phyloP scores from a whole-genome alignment of 2,113 vertebrate species.

The Pelodiscus sinensis region DNA sequence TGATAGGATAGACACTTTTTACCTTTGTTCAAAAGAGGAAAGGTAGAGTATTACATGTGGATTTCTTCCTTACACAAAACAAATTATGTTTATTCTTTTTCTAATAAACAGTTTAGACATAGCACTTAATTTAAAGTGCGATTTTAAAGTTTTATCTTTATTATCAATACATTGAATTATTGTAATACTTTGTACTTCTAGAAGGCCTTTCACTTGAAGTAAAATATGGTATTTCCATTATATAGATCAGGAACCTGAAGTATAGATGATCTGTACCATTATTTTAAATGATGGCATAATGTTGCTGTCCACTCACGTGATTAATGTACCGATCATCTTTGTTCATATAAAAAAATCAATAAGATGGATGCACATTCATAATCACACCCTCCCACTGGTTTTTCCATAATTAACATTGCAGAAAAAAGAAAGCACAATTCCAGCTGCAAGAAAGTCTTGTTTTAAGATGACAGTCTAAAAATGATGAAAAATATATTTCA shows the following conservation, averaged over 20 bases:
- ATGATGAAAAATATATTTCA: slow-evolving; percentile 12
- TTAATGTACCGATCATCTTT: too few species aligned
- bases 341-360: too few species aligned
- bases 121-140: neutral
- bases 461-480: neutral
- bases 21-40: neutral
- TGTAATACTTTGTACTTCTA: neutral
- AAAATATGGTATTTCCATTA: neutral
- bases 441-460: neutral
- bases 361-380: neutral
- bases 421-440: slow-evolving; percentile 25
- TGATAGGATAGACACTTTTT: neutral
- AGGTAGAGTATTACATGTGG: neutral
- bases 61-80: neutral
- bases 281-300: neutral
- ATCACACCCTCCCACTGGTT: neutral
- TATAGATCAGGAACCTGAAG: neutral
- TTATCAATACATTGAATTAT: neutral
- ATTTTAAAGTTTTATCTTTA: neutral
- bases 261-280: neutral
- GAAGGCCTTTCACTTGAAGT: neutral
- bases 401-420: neutral
- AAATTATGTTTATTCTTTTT: neutral
- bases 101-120: neutral
- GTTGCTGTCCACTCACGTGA: too few species aligned